Percentiles rank a stretch among this genome's conserved stretches.
phyloP scores from a whole-genome alignment of 2,888 invertebrate species.

The Catocala sponsa region DNA sequence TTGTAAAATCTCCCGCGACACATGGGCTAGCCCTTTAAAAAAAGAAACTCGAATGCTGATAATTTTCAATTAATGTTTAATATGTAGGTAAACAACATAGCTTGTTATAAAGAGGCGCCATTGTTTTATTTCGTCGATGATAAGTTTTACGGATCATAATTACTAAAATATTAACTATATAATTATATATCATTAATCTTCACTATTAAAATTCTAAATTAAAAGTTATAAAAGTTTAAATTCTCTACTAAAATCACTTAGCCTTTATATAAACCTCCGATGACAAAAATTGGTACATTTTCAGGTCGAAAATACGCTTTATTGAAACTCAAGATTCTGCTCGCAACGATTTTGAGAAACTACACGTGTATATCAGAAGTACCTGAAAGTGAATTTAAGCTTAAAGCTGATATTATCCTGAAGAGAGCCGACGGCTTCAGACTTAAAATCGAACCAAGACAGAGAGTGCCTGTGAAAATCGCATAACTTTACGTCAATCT shows the following conservation, averaged over 20 bases:
- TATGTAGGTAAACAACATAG: too few relatives aligned
- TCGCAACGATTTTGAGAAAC: conserved; percentile 91
- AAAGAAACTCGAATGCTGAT: too few relatives aligned
- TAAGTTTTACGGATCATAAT: not conserved
- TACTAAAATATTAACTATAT: conserved; percentile 1
- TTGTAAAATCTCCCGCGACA: too few relatives aligned
- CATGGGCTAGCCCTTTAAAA: too few relatives aligned
- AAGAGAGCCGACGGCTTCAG: conserved; percentile 93
- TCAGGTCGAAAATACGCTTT: conserved; percentile 93
- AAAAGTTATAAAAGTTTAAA: too few relatives aligned
- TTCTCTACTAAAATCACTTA: too few relatives aligned
- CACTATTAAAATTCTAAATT: too few relatives aligned
- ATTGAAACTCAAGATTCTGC: conserved; percentile 92
- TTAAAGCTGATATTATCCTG: conserved; percentile 92
- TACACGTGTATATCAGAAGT: conserved; percentile 90
- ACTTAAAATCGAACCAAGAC: conserved; percentile 90
- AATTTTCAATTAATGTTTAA: too few relatives aligned
- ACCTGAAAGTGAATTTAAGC: conserved; percentile 90
- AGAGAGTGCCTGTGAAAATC: conserved; percentile 49
- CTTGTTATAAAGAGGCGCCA: too few relatives aligned
- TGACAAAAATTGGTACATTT: conserved; percentile 12
- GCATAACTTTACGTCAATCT: not conserved
- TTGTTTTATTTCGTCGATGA: too few relatives aligned
- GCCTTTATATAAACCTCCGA: too few relatives aligned
- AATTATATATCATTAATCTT: too few relatives aligned